Percentiles rank a stretch among this genome's conserved stretches.
Evolutionary conservation across 2,888 invertebrate genomes (phyloP).

Genomic region (Seira sanloemensis): DNA sequence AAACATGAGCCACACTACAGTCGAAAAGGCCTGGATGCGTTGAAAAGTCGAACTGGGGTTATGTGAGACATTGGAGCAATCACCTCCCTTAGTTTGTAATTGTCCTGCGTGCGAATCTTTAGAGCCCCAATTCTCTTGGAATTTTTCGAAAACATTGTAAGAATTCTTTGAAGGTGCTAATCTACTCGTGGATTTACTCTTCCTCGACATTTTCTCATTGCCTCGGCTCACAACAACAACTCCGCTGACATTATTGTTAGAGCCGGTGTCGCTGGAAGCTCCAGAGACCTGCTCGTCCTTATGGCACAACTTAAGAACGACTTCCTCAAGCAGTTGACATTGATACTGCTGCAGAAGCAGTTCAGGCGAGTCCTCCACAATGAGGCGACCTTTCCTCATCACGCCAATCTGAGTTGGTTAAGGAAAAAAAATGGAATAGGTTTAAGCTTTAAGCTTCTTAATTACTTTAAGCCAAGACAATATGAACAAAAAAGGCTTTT

Average conservation of each 20-base stretch:
- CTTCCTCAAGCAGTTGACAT: constrained; percentile 91
- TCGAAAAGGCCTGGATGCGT: constrained; percentile 13
- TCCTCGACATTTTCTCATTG: not conserved
- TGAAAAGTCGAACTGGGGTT: not conserved
- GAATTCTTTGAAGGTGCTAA: constrained; percentile 20
- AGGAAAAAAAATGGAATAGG: not conserved
- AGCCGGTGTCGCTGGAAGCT: not conserved
- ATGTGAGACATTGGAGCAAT: not conserved
- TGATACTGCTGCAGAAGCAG: constrained; percentile 85
- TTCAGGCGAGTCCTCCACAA: constrained; percentile 93
- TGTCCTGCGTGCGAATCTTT: not conserved
- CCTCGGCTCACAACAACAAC: constrained; percentile 6
- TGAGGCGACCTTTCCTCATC: constrained; percentile 91
- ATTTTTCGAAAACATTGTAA: constrained; percentile 37
- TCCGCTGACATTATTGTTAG: constrained; percentile 1
- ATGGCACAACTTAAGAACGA: constrained; percentile 86
- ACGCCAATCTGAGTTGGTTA: constrained; percentile 85
- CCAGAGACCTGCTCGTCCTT: constrained; percentile 31
- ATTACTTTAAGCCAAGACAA: not conserved
- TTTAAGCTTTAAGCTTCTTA: too few species aligned
- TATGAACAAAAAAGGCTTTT: not conserved
- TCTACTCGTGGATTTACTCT: not conserved
- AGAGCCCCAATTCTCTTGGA: constrained; percentile 34
- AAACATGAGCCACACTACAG: constrained; percentile 42
- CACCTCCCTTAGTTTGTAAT: not conserved